These are phyloP conservation scores for Chrysogorgia sp. DNA, from an alignment of 92 coral and sea anemone species.

Conservation along the genomic window DNA sequence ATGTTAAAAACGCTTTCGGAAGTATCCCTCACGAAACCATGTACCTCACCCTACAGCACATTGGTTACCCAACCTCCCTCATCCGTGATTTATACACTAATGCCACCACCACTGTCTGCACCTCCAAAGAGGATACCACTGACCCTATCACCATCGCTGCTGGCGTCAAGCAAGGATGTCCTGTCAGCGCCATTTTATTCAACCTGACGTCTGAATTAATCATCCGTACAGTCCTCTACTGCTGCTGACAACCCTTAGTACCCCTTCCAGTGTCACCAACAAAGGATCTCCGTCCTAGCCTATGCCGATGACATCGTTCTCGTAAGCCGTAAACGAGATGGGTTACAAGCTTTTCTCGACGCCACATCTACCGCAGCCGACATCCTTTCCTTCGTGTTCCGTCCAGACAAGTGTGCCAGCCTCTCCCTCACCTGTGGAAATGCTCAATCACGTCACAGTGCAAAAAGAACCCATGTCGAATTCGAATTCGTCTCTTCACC, in stretches of 20 bases:
- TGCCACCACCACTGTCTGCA: not conserved
- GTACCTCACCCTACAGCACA: not conserved
- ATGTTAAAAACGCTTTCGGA: constrained; percentile 13
- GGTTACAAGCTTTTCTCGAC: not conserved
- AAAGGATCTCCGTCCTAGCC: not conserved
- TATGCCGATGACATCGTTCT: constrained; percentile 10
- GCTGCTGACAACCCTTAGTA: not conserved
- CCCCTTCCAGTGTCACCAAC: not conserved
- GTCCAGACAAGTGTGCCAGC: constrained; percentile 4
- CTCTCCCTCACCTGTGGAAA: not conserved
- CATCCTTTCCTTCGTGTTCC: not conserved
- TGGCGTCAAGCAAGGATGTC: too few relatives aligned
- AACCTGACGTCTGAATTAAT: not conserved
- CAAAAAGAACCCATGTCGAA: too few relatives aligned
- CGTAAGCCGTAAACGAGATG: not conserved
- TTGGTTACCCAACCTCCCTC: not conserved
- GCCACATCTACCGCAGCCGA: not conserved
- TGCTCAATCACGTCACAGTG: too few relatives aligned
- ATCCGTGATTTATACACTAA: not conserved
- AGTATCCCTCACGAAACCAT: constrained; percentile 5
- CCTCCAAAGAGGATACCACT: too few relatives aligned
- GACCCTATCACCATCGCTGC: too few relatives aligned
- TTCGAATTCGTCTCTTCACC: too few relatives aligned
- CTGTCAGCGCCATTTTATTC: too few relatives aligned
- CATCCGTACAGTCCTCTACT: not conserved